Evolutionary conservation across 2,888 invertebrate species (phyloP), one percentile per base, ranked within the genome.

Genomic region (Germaria angustata): DNA sequence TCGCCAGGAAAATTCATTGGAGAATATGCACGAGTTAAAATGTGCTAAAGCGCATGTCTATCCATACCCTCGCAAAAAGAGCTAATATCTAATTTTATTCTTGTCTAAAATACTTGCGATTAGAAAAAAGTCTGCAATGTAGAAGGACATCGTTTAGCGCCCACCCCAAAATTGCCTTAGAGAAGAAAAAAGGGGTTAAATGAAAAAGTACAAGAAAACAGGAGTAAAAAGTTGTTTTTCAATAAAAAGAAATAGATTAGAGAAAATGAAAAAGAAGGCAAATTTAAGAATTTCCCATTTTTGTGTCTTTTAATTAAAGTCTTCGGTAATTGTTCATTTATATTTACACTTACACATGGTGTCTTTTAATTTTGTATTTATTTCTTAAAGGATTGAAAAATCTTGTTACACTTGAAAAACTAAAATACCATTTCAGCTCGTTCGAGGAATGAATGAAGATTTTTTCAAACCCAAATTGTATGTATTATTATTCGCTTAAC

Each of bases 111-210:
- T n/a, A 28, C 17, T 53, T 41, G 8, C 11, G 46, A 13, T 78
- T 78, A 78, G 78, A 77, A 69, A 76, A 51, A 59, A 75, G 44
- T 39, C 2, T 55, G 8, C n/a, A 32, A 32, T 36, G 20, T 39
- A n/a, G 15, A 46, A 76, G 34, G 17, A 39, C 20, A 24, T 17
- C 20, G 8, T 4, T 28, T n/a, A 39, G 46, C 63, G 53, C 53
- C 69, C 24, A 11, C 32, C 55, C 36, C 17, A 22, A 49, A 49
- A 15, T 6, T 46, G 28, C 51, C 8, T 24, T 2, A 22, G 22
- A 46, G 44, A 13, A 17, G 6, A 39, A 6, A 68, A 77, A 69
- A 77, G 63, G 78, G 78, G 69, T 78, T 69, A 51, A 68, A 34
- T 22, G 17, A 51, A 9, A 41, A 55, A 55, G 11, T 44, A 17